Conservation (phyloP, 2,113 vertebrate genomes). For the Rafetus swinhoei region DNA sequence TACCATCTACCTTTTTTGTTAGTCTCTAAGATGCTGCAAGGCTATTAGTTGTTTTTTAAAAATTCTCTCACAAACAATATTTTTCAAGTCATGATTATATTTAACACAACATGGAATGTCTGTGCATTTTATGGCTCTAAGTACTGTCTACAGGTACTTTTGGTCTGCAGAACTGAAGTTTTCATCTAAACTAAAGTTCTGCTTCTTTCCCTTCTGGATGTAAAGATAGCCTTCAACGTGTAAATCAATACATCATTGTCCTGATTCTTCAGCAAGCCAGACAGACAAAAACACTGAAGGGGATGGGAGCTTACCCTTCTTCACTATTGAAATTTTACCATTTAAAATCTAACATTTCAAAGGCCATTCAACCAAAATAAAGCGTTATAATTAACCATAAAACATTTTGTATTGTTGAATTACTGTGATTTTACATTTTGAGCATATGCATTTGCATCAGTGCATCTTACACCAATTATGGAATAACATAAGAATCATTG, state of each 20-base stretch:
- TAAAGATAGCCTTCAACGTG: not conserved
- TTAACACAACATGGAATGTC: not conserved
- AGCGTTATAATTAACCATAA: not conserved
- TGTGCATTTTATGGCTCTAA: not conserved
- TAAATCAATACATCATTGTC: constrained; percentile 26
- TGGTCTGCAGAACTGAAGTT: not conserved
- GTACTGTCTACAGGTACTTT: not conserved
- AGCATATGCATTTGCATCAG: not conserved
- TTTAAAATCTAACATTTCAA: not conserved
- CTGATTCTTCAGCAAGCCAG: not conserved
- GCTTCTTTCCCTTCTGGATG: not conserved
- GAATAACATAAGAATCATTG: not conserved
- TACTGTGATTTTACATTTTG: fast-evolving
- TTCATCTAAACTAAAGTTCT: constrained; percentile 24
- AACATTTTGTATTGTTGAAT: not conserved
- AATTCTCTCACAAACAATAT: not conserved
- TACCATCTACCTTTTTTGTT: too few relatives aligned
- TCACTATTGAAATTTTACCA: not conserved
- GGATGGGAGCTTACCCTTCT: fast-evolving
- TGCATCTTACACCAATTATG: not conserved
- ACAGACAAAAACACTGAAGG: not conserved
- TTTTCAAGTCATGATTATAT: not conserved
- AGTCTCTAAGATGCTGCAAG: too few relatives aligned
- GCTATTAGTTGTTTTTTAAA: too few relatives aligned
- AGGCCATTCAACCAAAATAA: not conserved